These are phyloP conservation scores for Andrena marginata DNA, from an alignment of 2,888 invertebrate genomes.

Conservation along the genomic window DNA sequence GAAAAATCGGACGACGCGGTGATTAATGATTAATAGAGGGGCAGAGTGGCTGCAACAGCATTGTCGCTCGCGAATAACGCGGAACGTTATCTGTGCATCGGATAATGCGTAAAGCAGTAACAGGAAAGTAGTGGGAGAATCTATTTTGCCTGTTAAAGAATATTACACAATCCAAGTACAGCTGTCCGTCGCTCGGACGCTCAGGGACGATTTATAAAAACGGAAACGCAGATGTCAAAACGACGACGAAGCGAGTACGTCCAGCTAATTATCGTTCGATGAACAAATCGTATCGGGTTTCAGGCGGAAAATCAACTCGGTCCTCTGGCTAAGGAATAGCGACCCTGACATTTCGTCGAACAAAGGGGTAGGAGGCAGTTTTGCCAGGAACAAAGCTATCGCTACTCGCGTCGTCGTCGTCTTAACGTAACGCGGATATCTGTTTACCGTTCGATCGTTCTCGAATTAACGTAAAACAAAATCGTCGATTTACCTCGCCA, in stretches of 20 bases:
- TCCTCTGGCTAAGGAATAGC: conserved; percentile 19
- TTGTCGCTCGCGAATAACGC: conserved; percentile 26
- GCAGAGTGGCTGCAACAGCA: not conserved
- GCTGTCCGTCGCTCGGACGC: conserved; percentile 74
- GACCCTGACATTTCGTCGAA: conserved; percentile 58
- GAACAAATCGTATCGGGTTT: not conserved
- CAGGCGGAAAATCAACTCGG: conserved; percentile 11
- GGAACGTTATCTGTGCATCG: conserved; percentile 57
- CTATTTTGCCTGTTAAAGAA: conserved; percentile 77
- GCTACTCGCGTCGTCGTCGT: conserved; percentile 11
- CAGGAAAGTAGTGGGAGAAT: conserved; percentile 64
- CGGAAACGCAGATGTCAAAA: conserved; percentile 47
- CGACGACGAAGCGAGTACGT: conserved; percentile 7
- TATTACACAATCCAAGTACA: conserved; percentile 76
- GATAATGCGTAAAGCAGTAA: conserved; percentile 67
- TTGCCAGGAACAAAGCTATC: conserved; percentile 40
- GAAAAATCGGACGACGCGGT: conserved; percentile 8
- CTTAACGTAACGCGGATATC: conserved; percentile 4
- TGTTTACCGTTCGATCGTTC: conserved; percentile 22
- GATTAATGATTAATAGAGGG: conserved; percentile 13
- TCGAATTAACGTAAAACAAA: conserved; percentile 17
- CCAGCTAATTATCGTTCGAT: not conserved
- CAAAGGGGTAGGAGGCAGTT: conserved; percentile 56
- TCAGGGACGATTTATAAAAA: conserved; percentile 56
- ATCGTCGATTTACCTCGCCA: conserved; percentile 73